Conservation (phyloP, 2,797 vertebrate species). For the Sebastes diaconus region DNA sequence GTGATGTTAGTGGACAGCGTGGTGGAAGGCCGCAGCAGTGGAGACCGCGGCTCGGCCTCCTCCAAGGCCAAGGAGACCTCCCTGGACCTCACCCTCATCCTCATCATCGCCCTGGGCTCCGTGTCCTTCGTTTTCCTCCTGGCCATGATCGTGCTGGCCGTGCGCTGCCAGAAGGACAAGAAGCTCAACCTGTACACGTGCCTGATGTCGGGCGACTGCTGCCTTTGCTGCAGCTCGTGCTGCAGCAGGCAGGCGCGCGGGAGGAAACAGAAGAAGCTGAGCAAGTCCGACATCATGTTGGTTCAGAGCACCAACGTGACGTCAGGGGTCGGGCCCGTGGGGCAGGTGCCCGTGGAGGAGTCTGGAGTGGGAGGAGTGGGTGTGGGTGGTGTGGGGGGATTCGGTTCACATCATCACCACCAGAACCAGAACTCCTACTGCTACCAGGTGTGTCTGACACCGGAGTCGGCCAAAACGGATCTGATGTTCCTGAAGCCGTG, state of each 20-base stretch:
- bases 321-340: conserved; percentile 78
- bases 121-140: conserved; percentile 96
- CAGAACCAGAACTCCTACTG: conserved; percentile 97
- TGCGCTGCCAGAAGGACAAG: conserved; percentile 98
- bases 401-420: conserved; percentile 91
- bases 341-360: conserved; percentile 90
- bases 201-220: conserved; percentile 91
- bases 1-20: conserved; percentile 93
- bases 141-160: conserved; percentile 96
- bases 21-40: conserved; percentile 81
- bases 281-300: conserved; percentile 99
- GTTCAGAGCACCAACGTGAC: conserved; percentile 93
- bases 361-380: conserved; percentile 81
- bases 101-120: conserved; percentile 96
- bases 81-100: conserved; percentile 95
- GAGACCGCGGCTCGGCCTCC: conserved; percentile 82
- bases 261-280: conserved; percentile 95
- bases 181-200: conserved; percentile 95
- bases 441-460: conserved; percentile 99
- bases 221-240: conserved; percentile 89
- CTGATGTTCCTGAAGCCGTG: conserved; percentile 99
- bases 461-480: conserved; percentile 97
- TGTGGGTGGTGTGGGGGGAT: conserved; percentile 69
- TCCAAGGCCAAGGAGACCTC: conserved; percentile 87
- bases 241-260: conserved; percentile 90